Percentiles rank a stretch among this genome's conserved stretches.
Evolutionary conservation across 2,113 vertebrate species (phyloP).

Genomic region (Cochlearius cochlearius): DNA sequence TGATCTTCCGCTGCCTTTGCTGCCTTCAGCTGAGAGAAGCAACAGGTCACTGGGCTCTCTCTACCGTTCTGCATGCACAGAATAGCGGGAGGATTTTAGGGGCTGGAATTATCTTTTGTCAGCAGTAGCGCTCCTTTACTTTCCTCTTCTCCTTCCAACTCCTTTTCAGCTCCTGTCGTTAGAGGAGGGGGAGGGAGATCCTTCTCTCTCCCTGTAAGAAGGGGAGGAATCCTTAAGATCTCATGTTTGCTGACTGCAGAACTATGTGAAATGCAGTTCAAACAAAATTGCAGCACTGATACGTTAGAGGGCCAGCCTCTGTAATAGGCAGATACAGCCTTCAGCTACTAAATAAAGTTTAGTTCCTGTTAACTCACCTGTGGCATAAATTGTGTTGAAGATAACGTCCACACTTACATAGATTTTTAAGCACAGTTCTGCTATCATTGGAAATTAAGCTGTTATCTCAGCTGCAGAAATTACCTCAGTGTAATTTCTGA

Average conservation of each 20-base stretch:
- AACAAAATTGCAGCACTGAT: neutral
- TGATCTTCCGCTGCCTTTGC: neutral
- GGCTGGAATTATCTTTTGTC: neutral
- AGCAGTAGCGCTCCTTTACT: neutral
- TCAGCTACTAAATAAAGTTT: neutral
- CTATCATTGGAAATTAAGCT: neutral
- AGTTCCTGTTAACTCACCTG: neutral
- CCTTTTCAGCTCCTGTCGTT: neutral
- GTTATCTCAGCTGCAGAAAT: neutral
- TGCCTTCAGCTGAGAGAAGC: neutral
- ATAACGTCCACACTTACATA: neutral
- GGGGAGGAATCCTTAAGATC: neutral
- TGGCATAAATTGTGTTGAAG: neutral
- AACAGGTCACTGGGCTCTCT: accelerated
- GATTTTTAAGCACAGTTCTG: neutral
- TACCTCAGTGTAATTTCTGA: neutral
- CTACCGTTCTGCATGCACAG: neutral
- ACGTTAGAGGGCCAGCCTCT: neutral
- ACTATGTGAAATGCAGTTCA: neutral
- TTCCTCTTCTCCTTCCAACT: neutral
- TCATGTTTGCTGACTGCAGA: neutral
- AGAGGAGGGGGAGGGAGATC: neutral
- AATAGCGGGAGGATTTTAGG: neutral
- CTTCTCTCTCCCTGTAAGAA: neutral
- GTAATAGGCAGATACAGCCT: neutral